These are phyloP conservation scores for Poecilia wingei DNA, from an alignment of 2,797 vertebrate genomes.

Conservation along the genomic window DNA sequence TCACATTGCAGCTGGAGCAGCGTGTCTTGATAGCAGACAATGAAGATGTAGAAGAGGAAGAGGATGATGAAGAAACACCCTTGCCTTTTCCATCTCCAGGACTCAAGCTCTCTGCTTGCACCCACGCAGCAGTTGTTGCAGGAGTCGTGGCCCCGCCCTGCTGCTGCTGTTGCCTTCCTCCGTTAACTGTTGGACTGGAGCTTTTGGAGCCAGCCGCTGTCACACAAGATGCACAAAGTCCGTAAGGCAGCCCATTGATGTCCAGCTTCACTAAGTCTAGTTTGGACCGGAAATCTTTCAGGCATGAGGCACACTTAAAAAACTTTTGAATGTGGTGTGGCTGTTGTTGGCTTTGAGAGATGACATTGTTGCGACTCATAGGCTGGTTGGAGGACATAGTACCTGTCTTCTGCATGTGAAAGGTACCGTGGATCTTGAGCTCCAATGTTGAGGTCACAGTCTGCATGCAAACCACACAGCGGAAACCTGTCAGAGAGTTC, in stretches of 20 bases:
- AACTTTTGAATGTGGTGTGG: slow-evolving; percentile 87
- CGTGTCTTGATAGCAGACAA: slow-evolving; percentile 89
- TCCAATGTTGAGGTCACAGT: slow-evolving; percentile 98
- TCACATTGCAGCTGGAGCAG: slow-evolving; percentile 97
- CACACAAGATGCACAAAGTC: slow-evolving; percentile 93
- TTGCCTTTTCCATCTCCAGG: slow-evolving; percentile 91
- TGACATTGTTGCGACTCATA: slow-evolving; percentile 62
- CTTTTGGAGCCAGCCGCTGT: slow-evolving; percentile 91
- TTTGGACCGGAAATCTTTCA: slow-evolving; percentile 97
- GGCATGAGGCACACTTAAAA: slow-evolving; percentile 96
- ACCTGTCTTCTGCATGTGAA: slow-evolving; percentile 99
- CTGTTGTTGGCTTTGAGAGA: slow-evolving; percentile 81
- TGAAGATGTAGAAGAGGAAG: slow-evolving; percentile 82
- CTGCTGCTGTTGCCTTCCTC: slow-evolving; percentile 74
- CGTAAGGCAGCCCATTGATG: slow-evolving; percentile 96
- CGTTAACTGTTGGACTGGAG: slow-evolving; percentile 86
- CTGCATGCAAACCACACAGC: slow-evolving; percentile 99
- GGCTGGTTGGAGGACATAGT: slow-evolving; percentile 83
- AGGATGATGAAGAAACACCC: slow-evolving; percentile 83
- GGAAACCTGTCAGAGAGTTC: slow-evolving; percentile 98
- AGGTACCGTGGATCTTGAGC: slow-evolving; percentile 98
- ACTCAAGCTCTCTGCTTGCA: slow-evolving; percentile 90
- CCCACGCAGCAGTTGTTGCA: slow-evolving; percentile 78
- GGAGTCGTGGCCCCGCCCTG: slow-evolving; percentile 71
- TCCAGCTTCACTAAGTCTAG: slow-evolving; percentile 97